Percentiles rank a stretch among this genome's conserved stretches.
Evolutionary conservation across 1,140 invertebrate species (phyloP).

Genomic region (Drosophila pandora): DNA sequence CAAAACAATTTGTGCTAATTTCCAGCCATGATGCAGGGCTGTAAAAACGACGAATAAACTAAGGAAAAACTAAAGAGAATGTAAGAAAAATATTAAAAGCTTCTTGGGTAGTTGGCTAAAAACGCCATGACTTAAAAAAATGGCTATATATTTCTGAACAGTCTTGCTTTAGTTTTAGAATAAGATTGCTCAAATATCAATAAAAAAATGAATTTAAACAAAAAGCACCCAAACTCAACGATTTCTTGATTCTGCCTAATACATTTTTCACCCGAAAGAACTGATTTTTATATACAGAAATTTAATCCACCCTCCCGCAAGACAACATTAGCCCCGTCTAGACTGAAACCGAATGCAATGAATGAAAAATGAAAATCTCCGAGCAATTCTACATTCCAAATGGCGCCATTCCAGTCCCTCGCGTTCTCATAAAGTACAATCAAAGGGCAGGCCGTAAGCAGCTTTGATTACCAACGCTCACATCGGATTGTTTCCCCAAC

Average conservation of each 20-base stretch:
- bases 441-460: conserved; percentile 56
- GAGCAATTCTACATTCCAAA: neutral
- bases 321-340: conserved; percentile 47
- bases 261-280: conserved; percentile 14
- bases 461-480: conserved; percentile 70
- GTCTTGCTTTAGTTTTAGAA: neutral
- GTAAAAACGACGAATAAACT: conserved; percentile 7
- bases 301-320: conserved; percentile 4
- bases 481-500: conserved; percentile 10
- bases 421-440: conserved; percentile 58
- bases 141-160: no score
- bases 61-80: neutral
- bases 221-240: no score
- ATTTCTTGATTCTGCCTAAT: neutral
- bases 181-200: no score
- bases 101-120: no score
- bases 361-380: conserved; percentile 6
- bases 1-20: conserved; percentile 53
- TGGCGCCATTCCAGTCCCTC: neutral
- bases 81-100: neutral
- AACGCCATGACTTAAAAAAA: no score
- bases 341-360: conserved; percentile 56
- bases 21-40: conserved; percentile 14
- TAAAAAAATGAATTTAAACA: no score
- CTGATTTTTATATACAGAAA: conserved; percentile 8